A percentile compares a stretch with the other conserved stretches of the same genome.
Evolutionary conservation across 2,113 vertebrate genomes (phyloP).

Genomic region (Ammospiza nelsoni): DNA sequence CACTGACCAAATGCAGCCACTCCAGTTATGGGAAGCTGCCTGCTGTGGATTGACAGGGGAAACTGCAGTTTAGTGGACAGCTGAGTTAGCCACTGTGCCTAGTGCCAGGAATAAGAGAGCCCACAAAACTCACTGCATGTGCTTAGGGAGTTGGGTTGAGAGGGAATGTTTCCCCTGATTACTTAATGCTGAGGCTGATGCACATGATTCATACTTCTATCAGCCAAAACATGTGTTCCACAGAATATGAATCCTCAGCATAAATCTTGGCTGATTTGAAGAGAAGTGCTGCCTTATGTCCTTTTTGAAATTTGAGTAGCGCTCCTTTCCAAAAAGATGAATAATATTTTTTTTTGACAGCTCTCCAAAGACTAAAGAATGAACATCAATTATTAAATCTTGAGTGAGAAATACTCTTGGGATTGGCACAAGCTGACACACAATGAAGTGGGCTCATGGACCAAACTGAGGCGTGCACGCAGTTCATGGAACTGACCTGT

Average conservation of each 20-base stretch:
- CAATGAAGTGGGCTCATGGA: not conserved
- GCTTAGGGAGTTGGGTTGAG: not conserved
- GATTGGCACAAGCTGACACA: conserved; percentile 1
- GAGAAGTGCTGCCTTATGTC: not conserved
- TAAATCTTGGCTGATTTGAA: conserved; percentile 30
- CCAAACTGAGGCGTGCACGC: conserved; percentile 32
- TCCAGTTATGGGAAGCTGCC: not conserved
- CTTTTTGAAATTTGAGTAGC: conserved; percentile 4
- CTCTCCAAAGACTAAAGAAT: conserved; percentile 27
- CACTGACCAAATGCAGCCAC: not conserved
- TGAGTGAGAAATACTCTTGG: conserved; percentile 10
- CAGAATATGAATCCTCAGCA: conserved; percentile 20
- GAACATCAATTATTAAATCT: conserved; percentile 43
- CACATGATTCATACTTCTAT: not conserved
- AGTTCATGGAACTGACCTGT: conserved; percentile 72
- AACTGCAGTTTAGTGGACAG: not conserved
- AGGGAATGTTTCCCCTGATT: not conserved
- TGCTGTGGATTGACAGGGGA: not conserved
- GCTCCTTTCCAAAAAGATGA: not conserved
- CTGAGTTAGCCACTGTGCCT: not conserved
- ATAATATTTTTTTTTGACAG: conserved; percentile 7
- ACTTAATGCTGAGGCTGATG: not conserved
- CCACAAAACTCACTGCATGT: not conserved
- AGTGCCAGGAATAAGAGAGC: not conserved
- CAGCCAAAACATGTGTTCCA: conserved; percentile 18